Conservation (phyloP, 2,113 vertebrate genomes). For the Nerophis ophidion region DNA sequence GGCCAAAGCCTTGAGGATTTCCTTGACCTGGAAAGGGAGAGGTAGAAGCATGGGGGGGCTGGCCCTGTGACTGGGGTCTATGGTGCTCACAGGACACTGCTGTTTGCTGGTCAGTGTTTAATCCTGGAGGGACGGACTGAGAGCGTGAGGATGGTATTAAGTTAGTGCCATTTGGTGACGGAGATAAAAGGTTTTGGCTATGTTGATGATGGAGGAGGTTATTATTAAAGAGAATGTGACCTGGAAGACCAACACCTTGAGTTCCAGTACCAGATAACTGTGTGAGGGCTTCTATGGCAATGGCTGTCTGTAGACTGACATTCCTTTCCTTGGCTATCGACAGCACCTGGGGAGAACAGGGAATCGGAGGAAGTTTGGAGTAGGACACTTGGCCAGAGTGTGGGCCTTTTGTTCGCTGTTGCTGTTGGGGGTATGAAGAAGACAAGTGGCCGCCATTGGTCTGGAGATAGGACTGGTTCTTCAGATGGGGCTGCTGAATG, state of each 20-base stretch:
- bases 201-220: conserved; percentile 59
- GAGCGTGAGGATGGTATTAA: conserved; percentile 54
- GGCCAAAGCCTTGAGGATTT: conserved; percentile 42
- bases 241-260: conserved; percentile 54
- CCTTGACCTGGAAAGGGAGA: conserved; percentile 63
- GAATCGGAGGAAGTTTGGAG: conserved; percentile 72
- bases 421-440: conserved; percentile 46
- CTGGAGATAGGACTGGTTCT: conserved; percentile 48
- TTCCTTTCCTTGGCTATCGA: conserved; percentile 96
- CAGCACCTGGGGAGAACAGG: conserved; percentile 86
- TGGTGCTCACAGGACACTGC: conserved; percentile 62
- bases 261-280: conserved; percentile 83
- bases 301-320: conserved; percentile 92
- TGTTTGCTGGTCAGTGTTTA: conserved; percentile 53
- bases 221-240: conserved; percentile 48
- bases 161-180: conserved; percentile 47
- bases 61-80: conserved; percentile 68
- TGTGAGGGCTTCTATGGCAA: conserved; percentile 93
- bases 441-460: conserved; percentile 47
- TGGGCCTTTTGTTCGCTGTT: conserved; percentile 34
- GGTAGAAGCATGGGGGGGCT: conserved; percentile 57
- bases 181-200: conserved; percentile 31
- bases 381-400: conserved; percentile 53
- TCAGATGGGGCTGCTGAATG: conserved; percentile 37
- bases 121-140: conserved; percentile 65